Evolutionary conservation across 2,888 invertebrate genomes (phyloP).

Genomic region (Mesorhabditis belari): DNA sequence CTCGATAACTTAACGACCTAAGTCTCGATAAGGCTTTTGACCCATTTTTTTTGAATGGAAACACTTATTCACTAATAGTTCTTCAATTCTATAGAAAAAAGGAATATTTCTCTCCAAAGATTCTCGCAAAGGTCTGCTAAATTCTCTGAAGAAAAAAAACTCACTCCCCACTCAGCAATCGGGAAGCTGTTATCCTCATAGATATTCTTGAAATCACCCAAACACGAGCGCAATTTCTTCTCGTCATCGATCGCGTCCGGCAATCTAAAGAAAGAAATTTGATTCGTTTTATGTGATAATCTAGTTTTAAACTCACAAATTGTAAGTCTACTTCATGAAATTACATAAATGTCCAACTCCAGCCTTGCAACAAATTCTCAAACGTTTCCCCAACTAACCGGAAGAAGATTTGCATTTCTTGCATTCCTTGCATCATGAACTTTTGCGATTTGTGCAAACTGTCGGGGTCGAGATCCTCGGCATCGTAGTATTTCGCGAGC

Average conservation of each 20-base stretch:
- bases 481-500: slow-evolving; percentile 37
- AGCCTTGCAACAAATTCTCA: background rate
- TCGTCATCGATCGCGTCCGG: slow-evolving; percentile 28
- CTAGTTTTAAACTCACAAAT: background rate
- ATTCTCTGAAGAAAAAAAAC: no score
- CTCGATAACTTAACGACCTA: no score
- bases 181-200: slow-evolving; percentile 34
- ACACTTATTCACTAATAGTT: no score
- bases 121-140: no score
- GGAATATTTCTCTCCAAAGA: no score
- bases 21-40: no score
- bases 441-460: slow-evolving; percentile 30
- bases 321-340: no score
- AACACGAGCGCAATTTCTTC: slow-evolving; percentile 22
- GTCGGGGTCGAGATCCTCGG: slow-evolving; percentile 43
- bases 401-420: slow-evolving; percentile 19
- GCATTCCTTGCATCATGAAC: slow-evolving; percentile 34
- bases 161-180: slow-evolving; percentile 30
- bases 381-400: no score
- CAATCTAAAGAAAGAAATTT: slow-evolving; percentile 17
- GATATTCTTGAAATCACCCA: slow-evolving; percentile 41
- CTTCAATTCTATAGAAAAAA: no score
- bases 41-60: no score
- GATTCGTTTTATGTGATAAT: background rate
- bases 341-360: no score